Evolutionary conservation across 64 coral and sea anemone species (phyloP).

Genomic region (Pocillopora damicornis): DNA sequence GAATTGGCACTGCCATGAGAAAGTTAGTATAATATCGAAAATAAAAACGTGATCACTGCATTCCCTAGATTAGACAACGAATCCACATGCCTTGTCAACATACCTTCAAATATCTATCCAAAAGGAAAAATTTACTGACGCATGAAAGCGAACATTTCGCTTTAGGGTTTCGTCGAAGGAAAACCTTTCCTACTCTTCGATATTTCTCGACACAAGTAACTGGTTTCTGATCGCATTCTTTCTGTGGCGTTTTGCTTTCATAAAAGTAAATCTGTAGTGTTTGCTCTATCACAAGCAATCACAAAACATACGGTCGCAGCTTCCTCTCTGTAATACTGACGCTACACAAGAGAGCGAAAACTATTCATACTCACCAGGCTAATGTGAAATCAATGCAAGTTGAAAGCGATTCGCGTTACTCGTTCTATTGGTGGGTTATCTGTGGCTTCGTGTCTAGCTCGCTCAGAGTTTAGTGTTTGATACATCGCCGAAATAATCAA

Average conservation of each 20-base stretch:
- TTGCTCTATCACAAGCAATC: conserved; percentile 24
- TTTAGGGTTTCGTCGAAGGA: too few species aligned
- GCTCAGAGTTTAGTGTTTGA: not conserved
- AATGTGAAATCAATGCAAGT: not conserved
- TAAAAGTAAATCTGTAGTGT: conserved; percentile 8
- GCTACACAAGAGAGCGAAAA: not conserved
- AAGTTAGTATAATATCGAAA: too few species aligned
- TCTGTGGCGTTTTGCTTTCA: not conserved
- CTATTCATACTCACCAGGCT: too few species aligned
- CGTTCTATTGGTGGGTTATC: not conserved
- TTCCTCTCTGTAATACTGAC: too few species aligned
- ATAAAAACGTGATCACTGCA: too few species aligned
- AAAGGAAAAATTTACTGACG: too few species aligned
- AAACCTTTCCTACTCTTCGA: not conserved
- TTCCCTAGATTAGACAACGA: too few species aligned
- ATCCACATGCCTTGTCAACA: too few species aligned
- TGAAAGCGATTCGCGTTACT: not conserved
- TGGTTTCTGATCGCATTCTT: not conserved
- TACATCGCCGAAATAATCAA: conserved; percentile 15
- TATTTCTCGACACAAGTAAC: not conserved
- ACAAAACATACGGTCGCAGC: not conserved
- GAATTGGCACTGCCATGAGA: too few species aligned
- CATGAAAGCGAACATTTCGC: too few species aligned
- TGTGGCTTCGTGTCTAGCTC: not conserved
- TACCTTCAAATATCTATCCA: too few species aligned